These are phyloP conservation scores for Calypte anna DNA, from an alignment of 2,113 vertebrate genomes.

Conservation along the genomic window DNA sequence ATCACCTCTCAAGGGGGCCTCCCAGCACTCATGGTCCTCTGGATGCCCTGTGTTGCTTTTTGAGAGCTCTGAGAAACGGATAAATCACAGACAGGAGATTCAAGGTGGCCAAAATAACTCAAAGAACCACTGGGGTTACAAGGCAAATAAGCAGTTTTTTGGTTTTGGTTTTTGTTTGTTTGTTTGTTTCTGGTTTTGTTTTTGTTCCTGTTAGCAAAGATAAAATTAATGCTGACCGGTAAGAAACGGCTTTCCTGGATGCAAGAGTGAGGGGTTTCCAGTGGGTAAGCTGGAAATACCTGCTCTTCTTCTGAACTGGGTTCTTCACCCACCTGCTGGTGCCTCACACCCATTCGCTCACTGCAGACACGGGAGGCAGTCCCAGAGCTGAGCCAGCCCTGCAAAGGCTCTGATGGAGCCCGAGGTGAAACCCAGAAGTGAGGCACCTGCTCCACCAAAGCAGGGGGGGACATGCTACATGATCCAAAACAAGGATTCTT, in stretches of 20 bases:
- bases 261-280: not conserved
- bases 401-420: not conserved
- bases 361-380: accelerated
- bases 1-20: accelerated
- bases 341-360: not conserved
- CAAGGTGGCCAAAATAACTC: not conserved
- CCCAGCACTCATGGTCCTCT: not conserved
- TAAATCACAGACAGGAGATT: not conserved
- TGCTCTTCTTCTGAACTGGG: not conserved
- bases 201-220: not conserved
- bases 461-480: not conserved
- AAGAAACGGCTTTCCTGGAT: not conserved
- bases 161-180: not conserved
- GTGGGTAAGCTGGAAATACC: not conserved
- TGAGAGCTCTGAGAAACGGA: not conserved
- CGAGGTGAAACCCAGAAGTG: not conserved
- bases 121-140: not conserved
- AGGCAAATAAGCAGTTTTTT: not conserved
- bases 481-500: not conserved
- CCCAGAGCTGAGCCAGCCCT: not conserved
- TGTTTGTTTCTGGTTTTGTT: not conserved
- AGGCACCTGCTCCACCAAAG: not conserved
- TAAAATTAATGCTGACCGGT: not conserved
- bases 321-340: not conserved
- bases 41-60: not conserved